These are phyloP conservation scores for Muscicapa comitata DNA, from an alignment of 2,797 vertebrate genomes.

Conservation along the genomic window DNA sequence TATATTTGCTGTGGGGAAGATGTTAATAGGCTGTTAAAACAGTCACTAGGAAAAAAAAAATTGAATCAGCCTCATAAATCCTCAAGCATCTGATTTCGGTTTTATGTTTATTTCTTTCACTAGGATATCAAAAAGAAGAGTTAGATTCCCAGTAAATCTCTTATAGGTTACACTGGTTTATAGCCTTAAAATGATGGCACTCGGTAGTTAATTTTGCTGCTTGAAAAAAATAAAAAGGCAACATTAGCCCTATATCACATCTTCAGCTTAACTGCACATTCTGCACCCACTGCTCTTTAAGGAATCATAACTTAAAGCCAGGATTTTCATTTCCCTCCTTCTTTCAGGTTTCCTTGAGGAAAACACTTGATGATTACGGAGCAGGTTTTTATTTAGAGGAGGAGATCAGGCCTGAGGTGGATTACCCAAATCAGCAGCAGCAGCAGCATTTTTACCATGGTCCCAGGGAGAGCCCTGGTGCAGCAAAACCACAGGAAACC, in stretches of 20 bases:
- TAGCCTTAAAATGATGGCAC: slow-evolving; percentile 22
- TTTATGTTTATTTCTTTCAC: slow-evolving; percentile 51
- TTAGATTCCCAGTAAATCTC: slow-evolving; percentile 44
- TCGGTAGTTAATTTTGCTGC: slow-evolving; percentile 49
- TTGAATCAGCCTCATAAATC: slow-evolving; percentile 49
- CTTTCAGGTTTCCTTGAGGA: not conserved
- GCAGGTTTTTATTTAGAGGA: not conserved
- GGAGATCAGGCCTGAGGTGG: not conserved
- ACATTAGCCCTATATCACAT: not conserved
- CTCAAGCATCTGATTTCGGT: slow-evolving; percentile 48
- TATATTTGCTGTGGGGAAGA: slow-evolving; percentile 60
- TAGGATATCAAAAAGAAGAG: slow-evolving; percentile 30
- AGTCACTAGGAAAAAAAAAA: slow-evolving; percentile 13
- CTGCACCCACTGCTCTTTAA: slow-evolving; percentile 10
- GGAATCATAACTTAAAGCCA: not conserved
- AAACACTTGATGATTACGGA: not conserved
- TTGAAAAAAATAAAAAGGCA: not conserved
- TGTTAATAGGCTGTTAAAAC: slow-evolving; percentile 61
- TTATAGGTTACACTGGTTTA: slow-evolving; percentile 57
- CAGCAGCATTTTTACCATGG: fast-evolving
- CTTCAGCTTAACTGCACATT: not conserved
- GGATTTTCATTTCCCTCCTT: not conserved
- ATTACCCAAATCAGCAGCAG: not conserved
- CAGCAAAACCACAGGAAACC: not conserved
- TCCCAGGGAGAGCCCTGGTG: fast-evolving